A percentile compares a stretch with the other conserved stretches of the same genome.
These are phyloP conservation scores for Serrognathus titanus DNA, from an alignment of 2,888 invertebrate species.

Conservation along the genomic window DNA sequence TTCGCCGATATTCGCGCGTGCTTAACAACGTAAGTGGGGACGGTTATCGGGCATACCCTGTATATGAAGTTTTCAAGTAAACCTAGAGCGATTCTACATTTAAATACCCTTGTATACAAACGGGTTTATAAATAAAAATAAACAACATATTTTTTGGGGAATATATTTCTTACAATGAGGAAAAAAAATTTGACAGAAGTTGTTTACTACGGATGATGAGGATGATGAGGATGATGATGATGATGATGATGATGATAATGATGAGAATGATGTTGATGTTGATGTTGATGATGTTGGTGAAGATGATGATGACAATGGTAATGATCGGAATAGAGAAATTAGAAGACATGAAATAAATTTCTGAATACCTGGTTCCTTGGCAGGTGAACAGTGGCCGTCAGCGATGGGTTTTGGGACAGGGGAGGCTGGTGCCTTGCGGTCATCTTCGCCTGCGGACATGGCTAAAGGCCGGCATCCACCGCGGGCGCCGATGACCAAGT, in stretches of 20 bases:
- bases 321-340: no score
- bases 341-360: not conserved
- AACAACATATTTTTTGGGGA: no score
- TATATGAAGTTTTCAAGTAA: no score
- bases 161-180: no score
- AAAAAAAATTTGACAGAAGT: no score
- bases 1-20: not conserved
- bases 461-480: constrained; percentile 37
- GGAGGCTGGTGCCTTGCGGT: constrained; percentile 40
- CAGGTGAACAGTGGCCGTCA: constrained; percentile 48
- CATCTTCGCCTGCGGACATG: constrained; percentile 46
- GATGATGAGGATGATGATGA: not conserved
- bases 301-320: no score
- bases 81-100: no score
- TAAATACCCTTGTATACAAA: no score
- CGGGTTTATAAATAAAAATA: no score
- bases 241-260: not conserved
- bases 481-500: constrained; percentile 36
- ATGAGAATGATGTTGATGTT: not conserved
- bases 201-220: no score
- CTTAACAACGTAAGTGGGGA: not conserved
- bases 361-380: constrained; percentile 42
- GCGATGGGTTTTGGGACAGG: constrained; percentile 41
- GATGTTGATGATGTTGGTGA: no score
- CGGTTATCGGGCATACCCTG: no score